Evolutionary conservation across 1,140 invertebrate genomes (phyloP).

Genomic region (Trachymyrmex septentrionalis): DNA sequence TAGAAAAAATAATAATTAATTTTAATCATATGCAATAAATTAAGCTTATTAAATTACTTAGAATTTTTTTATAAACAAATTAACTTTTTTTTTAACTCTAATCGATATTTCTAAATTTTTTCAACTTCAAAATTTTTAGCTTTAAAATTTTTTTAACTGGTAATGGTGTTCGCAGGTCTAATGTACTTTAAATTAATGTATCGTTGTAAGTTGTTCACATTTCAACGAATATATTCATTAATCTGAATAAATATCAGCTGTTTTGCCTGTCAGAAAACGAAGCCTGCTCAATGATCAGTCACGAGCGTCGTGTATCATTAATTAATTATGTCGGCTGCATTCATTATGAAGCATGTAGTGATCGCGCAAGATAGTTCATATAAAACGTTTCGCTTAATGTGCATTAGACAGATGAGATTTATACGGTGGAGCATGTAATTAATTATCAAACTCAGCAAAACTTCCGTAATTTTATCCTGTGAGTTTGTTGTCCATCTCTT

Average conservation of each 20-base stretch:
- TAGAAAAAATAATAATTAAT: not conserved
- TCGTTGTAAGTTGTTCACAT: slow-evolving; percentile 50
- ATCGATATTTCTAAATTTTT: too few species aligned
- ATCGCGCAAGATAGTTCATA: slow-evolving; percentile 64
- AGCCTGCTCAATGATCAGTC: slow-evolving; percentile 46
- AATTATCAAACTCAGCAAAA: slow-evolving; percentile 68
- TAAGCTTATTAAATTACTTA: not conserved
- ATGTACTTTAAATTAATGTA: too few species aligned
- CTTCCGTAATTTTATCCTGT: slow-evolving; percentile 37
- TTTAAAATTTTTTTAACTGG: too few species aligned
- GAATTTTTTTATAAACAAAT: not conserved
- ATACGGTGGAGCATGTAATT: slow-evolving; percentile 61
- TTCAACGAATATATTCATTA: not conserved
- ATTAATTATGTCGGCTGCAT: slow-evolving; percentile 64
- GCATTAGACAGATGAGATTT: slow-evolving; percentile 61
- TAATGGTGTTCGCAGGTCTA: too few species aligned
- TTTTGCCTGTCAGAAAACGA: slow-evolving; percentile 32
- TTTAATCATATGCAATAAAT: not conserved
- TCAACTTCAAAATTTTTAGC: too few species aligned
- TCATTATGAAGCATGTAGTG: slow-evolving; percentile 66
- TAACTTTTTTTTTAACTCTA: not conserved
- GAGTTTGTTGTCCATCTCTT: slow-evolving; percentile 22
- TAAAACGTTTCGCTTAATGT: slow-evolving; percentile 68
- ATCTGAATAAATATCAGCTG: not conserved
- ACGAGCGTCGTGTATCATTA: slow-evolving; percentile 59